Conservation (phyloP, 2,888 invertebrate genomes). For the Tiliacea aurago region DNA sequence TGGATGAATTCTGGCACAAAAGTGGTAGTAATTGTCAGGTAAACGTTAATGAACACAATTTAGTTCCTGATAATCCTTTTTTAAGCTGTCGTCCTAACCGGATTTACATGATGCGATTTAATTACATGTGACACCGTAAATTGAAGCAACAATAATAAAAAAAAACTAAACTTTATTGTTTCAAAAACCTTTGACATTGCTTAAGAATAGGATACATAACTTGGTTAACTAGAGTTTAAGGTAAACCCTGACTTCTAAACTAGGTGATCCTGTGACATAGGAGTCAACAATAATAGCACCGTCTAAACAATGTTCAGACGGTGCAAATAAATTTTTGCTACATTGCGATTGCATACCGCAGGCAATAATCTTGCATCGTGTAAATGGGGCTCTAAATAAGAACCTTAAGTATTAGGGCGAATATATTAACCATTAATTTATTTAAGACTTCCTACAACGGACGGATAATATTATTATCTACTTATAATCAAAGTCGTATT, state of each 20-base stretch:
- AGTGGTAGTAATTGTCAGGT: slow-evolving; percentile 65
- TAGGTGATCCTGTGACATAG: no score
- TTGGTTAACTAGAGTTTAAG: no score
- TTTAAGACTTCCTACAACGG: background rate
- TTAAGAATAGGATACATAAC: no score
- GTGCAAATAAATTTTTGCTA: background rate
- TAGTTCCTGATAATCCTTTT: background rate
- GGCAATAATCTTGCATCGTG: background rate
- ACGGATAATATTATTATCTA: no score
- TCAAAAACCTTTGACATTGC: no score
- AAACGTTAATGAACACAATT: slow-evolving; percentile 1
- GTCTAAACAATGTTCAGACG: background rate
- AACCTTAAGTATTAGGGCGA: background rate
- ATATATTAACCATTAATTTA: background rate
- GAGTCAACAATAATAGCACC: background rate
- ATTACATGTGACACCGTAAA: background rate
- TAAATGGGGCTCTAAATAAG: background rate
- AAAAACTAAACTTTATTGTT: no score
- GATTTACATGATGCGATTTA: background rate
- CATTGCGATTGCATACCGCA: background rate
- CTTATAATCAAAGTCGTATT: no score
- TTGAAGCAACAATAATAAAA: background rate
- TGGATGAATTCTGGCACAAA: slow-evolving; percentile 50
- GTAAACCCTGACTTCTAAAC: no score
- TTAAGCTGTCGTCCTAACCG: background rate